Base-by-base conservation (phyloP, 2,888 invertebrate species). In the Agrotis clavis region DNA sequence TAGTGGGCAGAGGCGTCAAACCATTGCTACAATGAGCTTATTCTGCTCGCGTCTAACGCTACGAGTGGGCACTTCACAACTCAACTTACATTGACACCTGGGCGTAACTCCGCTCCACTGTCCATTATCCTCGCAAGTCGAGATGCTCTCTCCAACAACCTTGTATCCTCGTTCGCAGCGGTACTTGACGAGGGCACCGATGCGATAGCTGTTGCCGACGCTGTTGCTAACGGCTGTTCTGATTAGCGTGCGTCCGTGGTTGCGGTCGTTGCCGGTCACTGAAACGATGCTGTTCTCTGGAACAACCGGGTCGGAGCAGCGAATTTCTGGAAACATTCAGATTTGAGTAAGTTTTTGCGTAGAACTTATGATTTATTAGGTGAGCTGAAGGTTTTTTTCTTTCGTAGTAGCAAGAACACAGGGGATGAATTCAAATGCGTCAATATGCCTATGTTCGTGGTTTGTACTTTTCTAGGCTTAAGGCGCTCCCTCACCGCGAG, bases 161-260 rank as follows among this genome's bases (percentile, higher is more conserved):
- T 98, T 98, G 94, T 99, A 99, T 0, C 99, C 99, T 71, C 98
- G 95, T 90, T 99, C 99, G 89, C 99, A 99, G 21, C 98, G 97
- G 91, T 99, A 99, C 91, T 99, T 99, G 1, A 98, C 98, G 21
- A 98, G 94, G 0, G 99, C 98, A 0, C 98, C 98, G 81, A 99
- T 98, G 71, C 98, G 98, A 93, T 98, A 99, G 0, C 98, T 98
- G 74, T 98, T 97, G 0, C 98, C 97, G 14, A 97, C 97, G 85
- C 97, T 97, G 2, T 97, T 96, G 73, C 97, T 97, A 65, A 98
- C 98, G 0, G 54, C 97, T 0, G 98, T 98, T 54, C 98, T 96
- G 81, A 98, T 98, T 21, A 98, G 94, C 0, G 98, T 98, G 41
- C 98, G 97, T 0, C 98, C 98, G 89, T 98, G 98, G 97, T 98